These are phyloP conservation scores for Apamea anceps DNA, from an alignment of 2,888 invertebrate genomes.

Conservation along the genomic window DNA sequence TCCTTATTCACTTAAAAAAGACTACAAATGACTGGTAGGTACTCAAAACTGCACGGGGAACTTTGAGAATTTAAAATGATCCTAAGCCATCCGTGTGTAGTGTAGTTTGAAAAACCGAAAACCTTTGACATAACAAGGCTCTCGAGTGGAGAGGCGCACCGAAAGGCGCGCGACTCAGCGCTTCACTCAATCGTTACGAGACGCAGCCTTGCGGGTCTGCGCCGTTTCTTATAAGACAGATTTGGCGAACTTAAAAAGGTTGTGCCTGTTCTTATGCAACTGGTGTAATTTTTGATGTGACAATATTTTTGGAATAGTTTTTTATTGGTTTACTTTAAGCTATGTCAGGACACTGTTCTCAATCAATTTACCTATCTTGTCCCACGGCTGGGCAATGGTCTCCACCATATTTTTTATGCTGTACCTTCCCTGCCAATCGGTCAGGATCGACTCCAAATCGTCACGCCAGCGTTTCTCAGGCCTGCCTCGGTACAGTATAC, in stretches of 20 bases:
- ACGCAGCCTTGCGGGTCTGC: constrained; percentile 9
- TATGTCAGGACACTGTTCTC: background rate
- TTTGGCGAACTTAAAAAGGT: constrained; percentile 11
- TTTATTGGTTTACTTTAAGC: background rate
- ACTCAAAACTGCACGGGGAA: background rate
- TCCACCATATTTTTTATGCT: background rate
- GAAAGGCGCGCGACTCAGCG: constrained; percentile 23
- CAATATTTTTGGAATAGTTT: no score
- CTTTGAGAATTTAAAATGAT: constrained; percentile 12
- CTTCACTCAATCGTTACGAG: constrained; percentile 44
- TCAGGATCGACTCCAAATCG: background rate
- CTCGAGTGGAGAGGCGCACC: constrained; percentile 21
- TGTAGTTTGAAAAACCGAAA: constrained; percentile 35
- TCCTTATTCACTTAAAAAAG: background rate
- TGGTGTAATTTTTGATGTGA: background rate
- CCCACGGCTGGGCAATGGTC: no score
- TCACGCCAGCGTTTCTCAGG: background rate
- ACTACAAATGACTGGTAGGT: background rate
- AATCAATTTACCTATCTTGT: background rate
- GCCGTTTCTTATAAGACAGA: constrained; percentile 23
- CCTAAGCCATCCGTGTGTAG: constrained; percentile 10
- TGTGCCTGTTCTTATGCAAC: background rate
- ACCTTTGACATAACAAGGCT: constrained; percentile 55
- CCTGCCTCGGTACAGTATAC: background rate
- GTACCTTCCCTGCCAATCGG: no score